A percentile compares a stretch with the other conserved stretches of the same genome.
Evolutionary conservation across 35 echinoderm and acorn worm genomes (phyloP).

Genomic region (Chiridota heheva): DNA sequence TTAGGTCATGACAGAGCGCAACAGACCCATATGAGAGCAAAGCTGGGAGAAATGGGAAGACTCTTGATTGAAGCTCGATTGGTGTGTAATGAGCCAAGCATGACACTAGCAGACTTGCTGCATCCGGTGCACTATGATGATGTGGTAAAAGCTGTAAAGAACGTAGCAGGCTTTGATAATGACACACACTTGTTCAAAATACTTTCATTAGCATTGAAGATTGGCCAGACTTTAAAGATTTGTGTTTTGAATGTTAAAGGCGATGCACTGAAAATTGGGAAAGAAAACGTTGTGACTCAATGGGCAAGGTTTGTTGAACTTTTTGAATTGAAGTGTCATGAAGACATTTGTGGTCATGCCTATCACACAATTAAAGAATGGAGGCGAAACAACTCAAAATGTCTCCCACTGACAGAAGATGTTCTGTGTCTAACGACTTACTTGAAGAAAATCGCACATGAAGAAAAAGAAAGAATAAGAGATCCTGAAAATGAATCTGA

Average conservation of each 20-base stretch:
- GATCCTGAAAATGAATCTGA: neutral
- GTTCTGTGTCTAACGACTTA: slow-evolving; percentile 29
- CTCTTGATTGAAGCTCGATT: slow-evolving; percentile 19
- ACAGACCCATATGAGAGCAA: slow-evolving; percentile 18
- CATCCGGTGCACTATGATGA: slow-evolving; percentile 16
- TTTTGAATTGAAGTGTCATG: slow-evolving; percentile 45
- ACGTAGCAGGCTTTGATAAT: slow-evolving; percentile 57
- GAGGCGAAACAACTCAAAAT: slow-evolving; percentile 49
- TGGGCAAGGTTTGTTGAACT: slow-evolving; percentile 16
- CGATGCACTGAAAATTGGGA: slow-evolving; percentile 24
- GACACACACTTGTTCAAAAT: slow-evolving; percentile 32
- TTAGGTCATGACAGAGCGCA: slow-evolving; percentile 18
- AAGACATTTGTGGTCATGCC: slow-evolving; percentile 41
- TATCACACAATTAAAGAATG: slow-evolving; percentile 28
- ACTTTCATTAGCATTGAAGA: slow-evolving; percentile 44
- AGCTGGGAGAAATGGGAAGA: slow-evolving; percentile 41
- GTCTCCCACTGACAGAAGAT: slow-evolving; percentile 58
- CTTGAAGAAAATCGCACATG: slow-evolving; percentile 24
- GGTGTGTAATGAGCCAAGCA: slow-evolving; percentile 14
- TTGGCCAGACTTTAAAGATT: slow-evolving; percentile 49
- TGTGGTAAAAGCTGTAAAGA: slow-evolving; percentile 22
- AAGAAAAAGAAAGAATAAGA: neutral
- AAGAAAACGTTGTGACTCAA: neutral
- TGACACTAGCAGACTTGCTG: slow-evolving; percentile 12
- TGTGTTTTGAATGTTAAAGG: slow-evolving; percentile 28